phyloP scores from a whole-genome alignment of 2,113 vertebrate species.

The Paramisgurnus dabryanus region DNA sequence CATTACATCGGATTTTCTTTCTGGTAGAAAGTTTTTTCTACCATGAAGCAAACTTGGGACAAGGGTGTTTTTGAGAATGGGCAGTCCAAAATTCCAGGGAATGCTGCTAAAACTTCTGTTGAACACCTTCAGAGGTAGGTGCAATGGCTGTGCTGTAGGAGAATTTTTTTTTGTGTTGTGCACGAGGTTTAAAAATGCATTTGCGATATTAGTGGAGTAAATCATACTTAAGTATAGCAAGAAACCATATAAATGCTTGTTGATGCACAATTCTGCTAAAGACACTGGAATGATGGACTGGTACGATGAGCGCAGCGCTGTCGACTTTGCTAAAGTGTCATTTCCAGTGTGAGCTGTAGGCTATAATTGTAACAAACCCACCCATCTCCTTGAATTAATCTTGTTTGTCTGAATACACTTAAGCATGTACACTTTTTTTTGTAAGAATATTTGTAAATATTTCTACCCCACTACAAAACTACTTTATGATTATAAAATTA shows the following conservation, averaged over 20 bases:
- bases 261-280: not conserved
- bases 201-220: not conserved
- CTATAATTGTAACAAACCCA: not conserved
- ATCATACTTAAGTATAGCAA: not conserved
- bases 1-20: constrained; percentile 32
- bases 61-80: constrained; percentile 56
- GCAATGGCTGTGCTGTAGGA: not conserved
- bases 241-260: not conserved
- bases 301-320: not conserved
- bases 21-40: constrained; percentile 56
- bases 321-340: not conserved
- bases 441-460: too few relatives aligned
- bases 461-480: too few relatives aligned
- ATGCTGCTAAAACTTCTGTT: constrained; percentile 47
- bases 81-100: constrained; percentile 64
- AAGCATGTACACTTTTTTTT: too few relatives aligned
- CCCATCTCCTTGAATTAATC: too few relatives aligned
- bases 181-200: not conserved
- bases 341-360: not conserved
- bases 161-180: not conserved
- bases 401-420: not conserved
- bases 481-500: too few relatives aligned
- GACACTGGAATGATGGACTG: constrained; percentile 11
- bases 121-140: constrained; percentile 69
- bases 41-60: constrained; percentile 68